Percentiles rank a stretch among this genome's conserved stretches.
Conservation (phyloP, 1,140 invertebrate genomes). For the Bombus turneri region DNA sequence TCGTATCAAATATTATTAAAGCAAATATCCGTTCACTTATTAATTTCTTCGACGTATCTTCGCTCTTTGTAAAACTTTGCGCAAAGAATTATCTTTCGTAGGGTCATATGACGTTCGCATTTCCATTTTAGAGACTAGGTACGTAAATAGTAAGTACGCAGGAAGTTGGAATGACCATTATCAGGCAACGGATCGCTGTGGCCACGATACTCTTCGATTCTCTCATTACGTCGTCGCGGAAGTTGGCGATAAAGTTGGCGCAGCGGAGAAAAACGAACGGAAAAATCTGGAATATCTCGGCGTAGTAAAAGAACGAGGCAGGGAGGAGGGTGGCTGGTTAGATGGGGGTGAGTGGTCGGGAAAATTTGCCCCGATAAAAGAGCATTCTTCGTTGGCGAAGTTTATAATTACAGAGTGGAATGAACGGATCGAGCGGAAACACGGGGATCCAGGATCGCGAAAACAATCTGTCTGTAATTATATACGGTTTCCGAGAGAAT, state of each 20-base stretch:
- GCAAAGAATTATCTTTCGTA: no score
- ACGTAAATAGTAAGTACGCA: no score
- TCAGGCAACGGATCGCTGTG: background rate
- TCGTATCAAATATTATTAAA: no score
- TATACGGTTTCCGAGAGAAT: constrained; percentile 49
- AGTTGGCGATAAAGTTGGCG: constrained; percentile 29
- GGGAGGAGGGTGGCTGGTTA: constrained; percentile 8
- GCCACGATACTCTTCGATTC: constrained; percentile 29
- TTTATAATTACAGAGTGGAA: constrained; percentile 54
- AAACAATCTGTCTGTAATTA: constrained; percentile 61
- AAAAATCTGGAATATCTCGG: constrained; percentile 1
- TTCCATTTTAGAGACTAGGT: no score
- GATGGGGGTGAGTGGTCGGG: background rate
- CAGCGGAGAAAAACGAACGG: background rate
- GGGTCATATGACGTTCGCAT: no score
- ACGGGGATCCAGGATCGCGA: constrained; percentile 37
- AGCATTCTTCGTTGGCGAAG: constrained; percentile 33
- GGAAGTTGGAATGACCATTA: background rate
- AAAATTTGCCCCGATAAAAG: constrained; percentile 28
- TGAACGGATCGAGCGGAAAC: constrained; percentile 44
- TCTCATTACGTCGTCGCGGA: constrained; percentile 25
- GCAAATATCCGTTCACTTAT: no score
- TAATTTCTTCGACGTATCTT: no score
- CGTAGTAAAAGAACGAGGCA: background rate
- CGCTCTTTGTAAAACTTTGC: no score